phyloP scores from a whole-genome alignment of 2,888 invertebrate species.

The Lysandra bellargus region DNA sequence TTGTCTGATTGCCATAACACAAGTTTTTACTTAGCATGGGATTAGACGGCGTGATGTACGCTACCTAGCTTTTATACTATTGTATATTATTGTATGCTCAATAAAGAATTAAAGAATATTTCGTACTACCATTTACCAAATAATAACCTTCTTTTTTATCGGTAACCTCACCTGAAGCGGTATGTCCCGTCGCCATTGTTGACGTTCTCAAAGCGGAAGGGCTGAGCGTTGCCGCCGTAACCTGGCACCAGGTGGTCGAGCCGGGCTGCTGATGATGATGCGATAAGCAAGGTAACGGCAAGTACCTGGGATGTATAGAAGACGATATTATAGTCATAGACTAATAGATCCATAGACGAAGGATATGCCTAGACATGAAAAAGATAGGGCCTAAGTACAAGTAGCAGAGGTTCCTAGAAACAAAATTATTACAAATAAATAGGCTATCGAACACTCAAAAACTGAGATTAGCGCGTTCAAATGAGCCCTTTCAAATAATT shows the following conservation, averaged over 20 bases:
- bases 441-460: no score
- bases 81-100: no score
- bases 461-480: no score
- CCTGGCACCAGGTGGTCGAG: conserved; percentile 63
- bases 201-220: conserved; percentile 80
- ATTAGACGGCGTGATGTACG: no score
- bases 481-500: no score
- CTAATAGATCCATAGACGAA: not conserved
- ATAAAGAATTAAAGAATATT: no score
- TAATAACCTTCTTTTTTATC: not conserved
- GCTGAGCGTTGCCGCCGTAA: conserved; percentile 52
- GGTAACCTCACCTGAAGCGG: conserved; percentile 77
- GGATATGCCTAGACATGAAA: not conserved
- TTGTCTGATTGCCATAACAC: no score
- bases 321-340: not conserved
- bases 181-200: conserved; percentile 84
- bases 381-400: no score
- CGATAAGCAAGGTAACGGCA: conserved; percentile 51
- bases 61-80: no score
- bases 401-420: no score
- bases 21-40: no score
- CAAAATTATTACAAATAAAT: no score
- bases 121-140: not conserved
- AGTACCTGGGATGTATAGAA: conserved; percentile 49
- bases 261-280: conserved; percentile 54